Base-by-base conservation (phyloP, 2,797 vertebrate genomes). In the Zenarchopterus dispar region DNA sequence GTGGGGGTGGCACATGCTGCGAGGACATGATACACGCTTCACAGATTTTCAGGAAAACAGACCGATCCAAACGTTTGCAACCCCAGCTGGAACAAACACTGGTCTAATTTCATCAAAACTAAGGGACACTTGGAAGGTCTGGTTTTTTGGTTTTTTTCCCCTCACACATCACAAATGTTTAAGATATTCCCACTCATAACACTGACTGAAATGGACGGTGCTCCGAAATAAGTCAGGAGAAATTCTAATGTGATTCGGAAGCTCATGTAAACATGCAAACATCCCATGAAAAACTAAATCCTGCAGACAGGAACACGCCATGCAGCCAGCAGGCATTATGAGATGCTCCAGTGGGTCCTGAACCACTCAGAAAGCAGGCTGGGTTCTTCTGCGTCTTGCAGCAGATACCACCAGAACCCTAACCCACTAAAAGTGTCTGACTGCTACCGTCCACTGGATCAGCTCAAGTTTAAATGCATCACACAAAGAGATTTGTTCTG, bases 221-320 rank as follows among this genome's bases (percentile, higher is more conserved):
- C 78, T 88, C 73, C 68, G 70, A 88, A 89, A 65, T 68, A 86
- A 88, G 88, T 89, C 87, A 86, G 67, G 72, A 64, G 62, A 69
- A 84, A 64, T 51, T 67, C 71, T 68, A 62, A 67, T 70, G 66
- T 51, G 56, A 66, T 19, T 61, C 67, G 63, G 70, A 55, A 58
- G 63, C 67, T 67, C 53, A 68, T 67, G 70, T 23, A 50, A 66
- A 70, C 36, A 60, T 45, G 23, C 47, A 78, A 46, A 53, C 70
- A 46, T 24, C 39, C 36, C 28, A 44, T 16, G 9, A 46, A 68
- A 47, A 80, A 28, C 51, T 26, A 36, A 23, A 19, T 15, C 22
- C 46, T 41, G 15, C 28, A 41, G 19, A 54, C 28, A 53, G 8
- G 8, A 44, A 74, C 45, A 48, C 47, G 52, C 61, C 16, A 21